These are phyloP conservation scores for Psittacus erithacus DNA, from an alignment of 2,113 vertebrate genomes.

Conservation along the genomic window DNA sequence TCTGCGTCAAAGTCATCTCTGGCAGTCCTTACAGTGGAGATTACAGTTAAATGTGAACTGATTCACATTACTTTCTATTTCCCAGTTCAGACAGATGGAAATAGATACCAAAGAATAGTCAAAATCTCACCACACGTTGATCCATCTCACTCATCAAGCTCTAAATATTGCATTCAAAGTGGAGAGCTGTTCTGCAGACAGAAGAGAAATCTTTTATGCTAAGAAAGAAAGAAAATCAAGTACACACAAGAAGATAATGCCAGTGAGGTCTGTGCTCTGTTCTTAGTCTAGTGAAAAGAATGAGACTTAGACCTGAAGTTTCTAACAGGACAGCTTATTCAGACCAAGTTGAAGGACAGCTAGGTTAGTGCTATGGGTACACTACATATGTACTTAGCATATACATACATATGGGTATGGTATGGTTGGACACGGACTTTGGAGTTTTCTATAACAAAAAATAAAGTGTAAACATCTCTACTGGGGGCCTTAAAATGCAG, in stretches of 20 bases:
- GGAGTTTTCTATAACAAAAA: not conserved
- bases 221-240: slow-evolving; percentile 18
- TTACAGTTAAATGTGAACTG: slow-evolving; percentile 34
- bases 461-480: not conserved
- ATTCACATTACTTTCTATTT: slow-evolving; percentile 48
- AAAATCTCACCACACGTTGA: slow-evolving; percentile 17
- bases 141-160: slow-evolving; percentile 22
- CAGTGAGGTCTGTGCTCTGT: not conserved
- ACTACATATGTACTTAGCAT: not conserved
- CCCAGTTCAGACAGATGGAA: slow-evolving; percentile 42
- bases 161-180: not conserved
- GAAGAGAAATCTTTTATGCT: not conserved
- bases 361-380: not conserved
- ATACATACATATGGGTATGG: not conserved
- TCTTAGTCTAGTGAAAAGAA: not conserved
- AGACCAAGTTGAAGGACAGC: not conserved
- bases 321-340: not conserved
- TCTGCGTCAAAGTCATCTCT: slow-evolving; percentile 23
- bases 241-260: not conserved
- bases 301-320: not conserved
- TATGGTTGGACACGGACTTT: not conserved
- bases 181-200: not conserved
- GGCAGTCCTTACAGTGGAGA: slow-evolving; percentile 36
- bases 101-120: slow-evolving; percentile 27
- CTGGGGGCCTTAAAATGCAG: not conserved